phyloP scores from a whole-genome alignment of 2,888 invertebrate genomes.

The Torymus tubicola region DNA sequence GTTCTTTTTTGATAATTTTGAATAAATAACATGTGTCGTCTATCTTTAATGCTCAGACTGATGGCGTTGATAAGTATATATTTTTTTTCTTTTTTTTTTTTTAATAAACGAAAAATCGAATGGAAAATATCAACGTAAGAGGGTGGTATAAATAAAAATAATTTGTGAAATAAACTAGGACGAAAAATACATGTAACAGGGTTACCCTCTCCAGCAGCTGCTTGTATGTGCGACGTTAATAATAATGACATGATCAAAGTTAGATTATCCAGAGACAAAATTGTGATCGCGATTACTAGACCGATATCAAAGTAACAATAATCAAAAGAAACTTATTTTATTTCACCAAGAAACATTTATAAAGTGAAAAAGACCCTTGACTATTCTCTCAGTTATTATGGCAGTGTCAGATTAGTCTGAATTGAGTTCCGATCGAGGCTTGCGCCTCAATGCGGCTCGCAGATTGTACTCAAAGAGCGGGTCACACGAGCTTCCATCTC shows the following conservation, averaged over 20 bases:
- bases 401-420: slow-evolving; percentile 90
- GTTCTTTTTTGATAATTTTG: no score
- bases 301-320: slow-evolving; percentile 3
- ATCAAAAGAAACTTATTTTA: background rate
- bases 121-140: slow-evolving; percentile 1
- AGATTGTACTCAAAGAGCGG: slow-evolving; percentile 87
- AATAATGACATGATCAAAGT: background rate
- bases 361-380: background rate
- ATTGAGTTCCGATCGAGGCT: slow-evolving; percentile 84
- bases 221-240: background rate
- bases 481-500: slow-evolving; percentile 85
- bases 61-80: no score
- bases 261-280: background rate
- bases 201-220: slow-evolving; percentile 16
- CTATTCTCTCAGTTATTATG: slow-evolving; percentile 74
- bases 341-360: slow-evolving; percentile 9
- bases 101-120: slow-evolving; percentile 9
- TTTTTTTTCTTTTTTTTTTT: no score
- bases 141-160: slow-evolving; percentile 2
- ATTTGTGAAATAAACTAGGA: slow-evolving; percentile 52
- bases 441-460: slow-evolving; percentile 79
- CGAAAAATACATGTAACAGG: slow-evolving; percentile 24
- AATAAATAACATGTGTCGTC: no score
- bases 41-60: no score
- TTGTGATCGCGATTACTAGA: background rate